Evolutionary conservation across 1,140 invertebrate genomes (phyloP).

Genomic region (Macrocentrus cingulum): DNA sequence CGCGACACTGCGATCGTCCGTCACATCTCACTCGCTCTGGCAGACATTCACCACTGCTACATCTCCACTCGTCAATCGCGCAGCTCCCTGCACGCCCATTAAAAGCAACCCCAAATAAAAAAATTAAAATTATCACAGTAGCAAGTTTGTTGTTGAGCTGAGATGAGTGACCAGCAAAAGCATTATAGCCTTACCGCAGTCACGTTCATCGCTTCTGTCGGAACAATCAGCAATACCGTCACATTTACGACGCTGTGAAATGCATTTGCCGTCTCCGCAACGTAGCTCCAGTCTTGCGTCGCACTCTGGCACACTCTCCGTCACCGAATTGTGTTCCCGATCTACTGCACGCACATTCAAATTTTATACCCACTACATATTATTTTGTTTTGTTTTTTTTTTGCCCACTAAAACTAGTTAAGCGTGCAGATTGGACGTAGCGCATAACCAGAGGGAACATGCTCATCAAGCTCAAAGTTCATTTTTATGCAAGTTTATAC

Average conservation of each 20-base stretch:
- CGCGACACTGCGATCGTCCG: slow-evolving; percentile 68
- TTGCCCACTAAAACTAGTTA: too few relatives aligned
- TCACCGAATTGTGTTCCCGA: slow-evolving; percentile 39
- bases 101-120: slow-evolving; percentile 21
- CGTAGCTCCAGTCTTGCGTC: slow-evolving; percentile 58
- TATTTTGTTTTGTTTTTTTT: too few relatives aligned
- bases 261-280: slow-evolving; percentile 57
- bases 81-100: slow-evolving; percentile 48
- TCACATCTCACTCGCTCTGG: slow-evolving; percentile 67
- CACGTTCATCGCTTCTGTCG: slow-evolving; percentile 62
- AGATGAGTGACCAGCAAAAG: slow-evolving; percentile 6
- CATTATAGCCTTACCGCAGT: slow-evolving; percentile 56
- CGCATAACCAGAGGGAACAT: too few relatives aligned
- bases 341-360: slow-evolving; percentile 35
- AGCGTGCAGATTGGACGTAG: too few relatives aligned
- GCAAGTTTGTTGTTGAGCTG: too few relatives aligned
- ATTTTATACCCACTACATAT: slow-evolving; percentile 20
- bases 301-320: slow-evolving; percentile 37
- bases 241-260: slow-evolving; percentile 54
- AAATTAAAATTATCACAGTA: too few relatives aligned
- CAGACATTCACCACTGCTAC: slow-evolving; percentile 71
- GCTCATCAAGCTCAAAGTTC: too few relatives aligned
- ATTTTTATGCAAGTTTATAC: too few relatives aligned
- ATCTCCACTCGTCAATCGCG: slow-evolving; percentile 50
- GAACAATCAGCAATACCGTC: slow-evolving; percentile 62